Percentiles rank a stretch among this genome's conserved stretches.
Conservation (phyloP, 2,113 vertebrate genomes). For the Bubalus kerabau region DNA sequence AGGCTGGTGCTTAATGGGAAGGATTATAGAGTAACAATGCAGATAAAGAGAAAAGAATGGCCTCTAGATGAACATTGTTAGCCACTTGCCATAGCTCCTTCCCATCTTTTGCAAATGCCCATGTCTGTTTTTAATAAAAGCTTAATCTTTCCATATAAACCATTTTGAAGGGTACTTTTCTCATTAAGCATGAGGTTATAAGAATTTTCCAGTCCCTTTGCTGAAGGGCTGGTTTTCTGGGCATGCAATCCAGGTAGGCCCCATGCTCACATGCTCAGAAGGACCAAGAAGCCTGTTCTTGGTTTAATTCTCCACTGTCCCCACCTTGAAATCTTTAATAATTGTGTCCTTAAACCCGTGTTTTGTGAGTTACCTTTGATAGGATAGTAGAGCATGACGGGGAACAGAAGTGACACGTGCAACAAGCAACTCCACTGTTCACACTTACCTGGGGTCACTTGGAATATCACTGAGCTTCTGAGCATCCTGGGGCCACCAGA, state of each 20-base stretch:
- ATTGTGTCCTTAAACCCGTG: background rate
- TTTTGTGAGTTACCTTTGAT: background rate
- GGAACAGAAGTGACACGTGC: background rate
- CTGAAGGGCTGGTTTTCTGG: background rate
- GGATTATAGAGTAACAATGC: accelerated
- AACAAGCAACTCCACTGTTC: accelerated
- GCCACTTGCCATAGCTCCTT: background rate
- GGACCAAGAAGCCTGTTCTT: background rate
- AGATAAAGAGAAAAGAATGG: too few species aligned
- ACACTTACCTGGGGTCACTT: background rate
- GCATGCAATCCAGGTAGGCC: accelerated
- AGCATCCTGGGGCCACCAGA: accelerated
- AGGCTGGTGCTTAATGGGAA: accelerated
- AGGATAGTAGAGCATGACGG: accelerated
- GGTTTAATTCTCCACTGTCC: background rate
- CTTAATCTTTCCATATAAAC: background rate
- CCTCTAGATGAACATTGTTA: accelerated
- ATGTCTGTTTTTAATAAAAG: background rate
- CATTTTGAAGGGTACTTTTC: background rate
- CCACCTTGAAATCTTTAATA: background rate
- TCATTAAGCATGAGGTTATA: background rate
- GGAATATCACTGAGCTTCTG: background rate
- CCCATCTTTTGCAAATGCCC: background rate
- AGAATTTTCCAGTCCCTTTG: background rate
- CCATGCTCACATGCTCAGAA: background rate